phyloP scores from a whole-genome alignment of 2,113 vertebrate genomes.

The Hippocampus mohnikei region DNA sequence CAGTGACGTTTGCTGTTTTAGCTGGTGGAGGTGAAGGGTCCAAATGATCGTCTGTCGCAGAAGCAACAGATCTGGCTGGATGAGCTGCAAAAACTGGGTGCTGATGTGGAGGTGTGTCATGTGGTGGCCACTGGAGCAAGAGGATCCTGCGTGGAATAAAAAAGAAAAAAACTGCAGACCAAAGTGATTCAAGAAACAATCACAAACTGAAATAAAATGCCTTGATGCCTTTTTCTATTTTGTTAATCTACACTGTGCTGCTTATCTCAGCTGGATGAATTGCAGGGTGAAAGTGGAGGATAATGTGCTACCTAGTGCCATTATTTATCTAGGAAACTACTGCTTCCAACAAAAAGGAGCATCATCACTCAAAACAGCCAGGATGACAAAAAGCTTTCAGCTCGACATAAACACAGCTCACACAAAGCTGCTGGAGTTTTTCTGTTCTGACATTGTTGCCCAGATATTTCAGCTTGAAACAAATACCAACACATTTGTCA shows the following conservation, averaged over 20 bases:
- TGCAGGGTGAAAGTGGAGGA: background rate
- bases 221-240: background rate
- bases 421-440: background rate
- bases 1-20: slow-evolving; percentile 51
- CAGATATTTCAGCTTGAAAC: background rate
- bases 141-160: slow-evolving; percentile 65
- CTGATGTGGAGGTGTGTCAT: slow-evolving; percentile 89
- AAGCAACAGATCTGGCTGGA: slow-evolving; percentile 95
- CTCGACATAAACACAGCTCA: slow-evolving; percentile 26
- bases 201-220: background rate
- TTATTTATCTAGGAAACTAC: slow-evolving; percentile 15
- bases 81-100: slow-evolving; percentile 83
- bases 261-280: background rate
- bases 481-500: background rate
- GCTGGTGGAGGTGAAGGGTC: slow-evolving; percentile 97
- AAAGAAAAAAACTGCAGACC: background rate
- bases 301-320: background rate
- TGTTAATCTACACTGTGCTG: background rate
- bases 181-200: slow-evolving; percentile 1
- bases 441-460: background rate
- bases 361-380: slow-evolving; percentile 13
- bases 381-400: slow-evolving; percentile 31
- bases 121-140: slow-evolving; percentile 81
- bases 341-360: slow-evolving; percentile 14
- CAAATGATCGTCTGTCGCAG: slow-evolving; percentile 85